Evolutionary conservation across 2,888 invertebrate genomes (phyloP), one percentile per base, ranked within the genome.

Genomic region (Ochropacha duplaris): DNA sequence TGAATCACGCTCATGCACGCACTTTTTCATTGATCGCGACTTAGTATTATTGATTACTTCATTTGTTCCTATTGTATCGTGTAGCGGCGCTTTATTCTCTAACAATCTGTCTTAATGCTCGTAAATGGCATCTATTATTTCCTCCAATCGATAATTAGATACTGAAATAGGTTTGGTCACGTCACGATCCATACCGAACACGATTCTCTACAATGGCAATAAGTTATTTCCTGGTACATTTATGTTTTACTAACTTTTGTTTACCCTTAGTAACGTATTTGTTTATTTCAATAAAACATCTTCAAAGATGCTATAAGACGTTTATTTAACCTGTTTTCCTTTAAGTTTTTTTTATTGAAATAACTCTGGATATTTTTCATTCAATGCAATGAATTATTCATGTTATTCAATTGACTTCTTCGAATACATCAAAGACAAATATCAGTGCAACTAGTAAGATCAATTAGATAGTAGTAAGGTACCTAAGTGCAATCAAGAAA

Each of bases 91-190:
- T 67, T 74, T 72, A 68, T 72, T 62, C 59, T 62, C 55, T 31
- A 49, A 62, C 71, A 69, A 71, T 82, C 65, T 65, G 67, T 80
- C 71, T 71, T 72, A 61, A 74, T 73, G 61, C 68, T 71, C 64
- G 56, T 76, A 71, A 74, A 79, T 72, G 68, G 65, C 73, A 65
- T 62, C 72, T 73, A 76, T 74, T 72, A 74, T 79, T 81, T 79
- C 72, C 78, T 77, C 72, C 65, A 69, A 70, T 77, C 77, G 69
- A 79, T 83, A 83, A 85, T 86, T 84, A 83, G 77, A 81, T 79
- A 77, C 77, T 75, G 69, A 75, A 83, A 81, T 82, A 79, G 77
- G 72, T 74, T 80, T 68, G 73, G 77, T 77, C 83, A 78, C 74
- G 76, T 78, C 80, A 80, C 78, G 81, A 79, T 71, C 68, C 57